These are phyloP conservation scores for Alexandromys fortis DNA, from an alignment of 2,113 vertebrate genomes.

Conservation along the genomic window DNA sequence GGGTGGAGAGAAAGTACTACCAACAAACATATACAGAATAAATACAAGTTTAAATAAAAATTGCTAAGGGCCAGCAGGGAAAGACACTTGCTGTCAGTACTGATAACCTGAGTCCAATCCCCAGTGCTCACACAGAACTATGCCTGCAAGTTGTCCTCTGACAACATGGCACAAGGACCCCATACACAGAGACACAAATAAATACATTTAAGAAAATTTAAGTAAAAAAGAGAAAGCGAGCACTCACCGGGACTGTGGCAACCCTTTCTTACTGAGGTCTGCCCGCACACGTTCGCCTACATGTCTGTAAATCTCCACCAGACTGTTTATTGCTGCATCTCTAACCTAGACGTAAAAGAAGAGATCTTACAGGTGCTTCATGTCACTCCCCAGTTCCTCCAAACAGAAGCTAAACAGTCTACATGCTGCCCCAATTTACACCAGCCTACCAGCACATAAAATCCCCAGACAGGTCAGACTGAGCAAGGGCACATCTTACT, in stretches of 20 bases:
- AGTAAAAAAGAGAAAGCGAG: background rate
- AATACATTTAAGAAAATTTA: background rate
- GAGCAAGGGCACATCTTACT: background rate
- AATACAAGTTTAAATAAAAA: background rate
- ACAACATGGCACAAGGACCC: background rate
- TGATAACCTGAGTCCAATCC: background rate
- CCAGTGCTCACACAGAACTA: too few relatives aligned
- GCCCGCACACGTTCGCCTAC: constrained; percentile 98
- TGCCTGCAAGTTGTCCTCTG: background rate
- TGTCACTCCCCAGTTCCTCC: constrained; percentile 35
- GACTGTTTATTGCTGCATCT: constrained; percentile 96
- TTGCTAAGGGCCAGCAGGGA: background rate
- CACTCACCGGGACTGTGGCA: constrained; percentile 96
- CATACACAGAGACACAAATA: background rate
- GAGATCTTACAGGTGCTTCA: constrained; percentile 68
- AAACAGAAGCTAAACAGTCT: constrained; percentile 29
- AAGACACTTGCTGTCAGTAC: too few relatives aligned
- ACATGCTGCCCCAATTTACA: background rate
- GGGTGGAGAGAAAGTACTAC: constrained; percentile 16
- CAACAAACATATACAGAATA: background rate
- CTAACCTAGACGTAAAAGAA: constrained; percentile 90
- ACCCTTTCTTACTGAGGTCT: constrained; percentile 98
- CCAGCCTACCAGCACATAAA: background rate
- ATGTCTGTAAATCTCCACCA: constrained; percentile 99
- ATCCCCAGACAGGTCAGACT: background rate